Evolutionary conservation across 2,888 invertebrate species (phyloP), one percentile per base, ranked within the genome.

Genomic region (Xanthia togata): DNA sequence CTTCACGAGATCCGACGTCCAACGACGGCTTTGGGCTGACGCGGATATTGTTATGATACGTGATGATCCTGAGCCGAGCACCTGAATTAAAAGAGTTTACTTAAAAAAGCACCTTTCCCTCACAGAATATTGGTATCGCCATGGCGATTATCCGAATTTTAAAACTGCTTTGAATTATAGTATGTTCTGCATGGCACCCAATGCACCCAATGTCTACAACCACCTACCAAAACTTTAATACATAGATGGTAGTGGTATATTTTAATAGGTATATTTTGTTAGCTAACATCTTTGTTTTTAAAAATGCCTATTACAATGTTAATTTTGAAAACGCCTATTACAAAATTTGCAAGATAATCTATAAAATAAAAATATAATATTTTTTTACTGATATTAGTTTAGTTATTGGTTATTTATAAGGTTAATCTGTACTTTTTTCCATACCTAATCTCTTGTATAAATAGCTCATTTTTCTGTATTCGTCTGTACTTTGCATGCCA

Each of bases 1-100:
- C 79, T 99, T 97, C 63, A 99, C 94, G n/a, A 99, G 95, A 82
- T 99, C 99, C 0, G 98, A 98, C 0, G 98, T 98, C 95, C 99
- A 99, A 63, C 99, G 98, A 64, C 98, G 98, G 87, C 98, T 97
- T 95, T 99, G 99, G 0, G 99, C 98, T 72, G 98, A 97, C 91
- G 99, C 98, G 0, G 99, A 98, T 70, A 99, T 96, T 0, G 99
- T 99, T 64, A 99, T 98, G 59, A 98, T 97, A 14, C 98, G 98
- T 82, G 98, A 98, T 81, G 98, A 98, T 0, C 99, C 99, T 83
- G 98, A 98, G 0, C 99, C 99, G 93, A 99, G 97, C 12, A 99
- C 98, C 98, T 98, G 90, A 0, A 65, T 38, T 53, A 55, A 47
- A 64, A 70, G 17, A 59, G 38, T 23, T 47, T 5, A 47, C 26